Evolutionary conservation across 1,140 invertebrate species (phyloP), one percentile per base, ranked within the genome.

Genomic region (Frieseomelitta varia): DNA sequence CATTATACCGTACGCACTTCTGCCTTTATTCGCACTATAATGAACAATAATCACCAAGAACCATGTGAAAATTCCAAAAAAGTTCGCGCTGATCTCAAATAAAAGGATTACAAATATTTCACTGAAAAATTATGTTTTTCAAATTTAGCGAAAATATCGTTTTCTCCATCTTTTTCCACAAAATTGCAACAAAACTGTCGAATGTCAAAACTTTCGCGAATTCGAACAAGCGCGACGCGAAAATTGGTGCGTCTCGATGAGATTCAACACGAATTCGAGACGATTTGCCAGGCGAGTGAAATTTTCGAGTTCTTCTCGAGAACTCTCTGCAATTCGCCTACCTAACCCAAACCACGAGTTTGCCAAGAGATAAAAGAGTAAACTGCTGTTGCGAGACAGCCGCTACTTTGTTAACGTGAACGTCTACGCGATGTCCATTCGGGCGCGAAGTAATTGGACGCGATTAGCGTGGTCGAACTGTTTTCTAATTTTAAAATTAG

Each of bases 401-500:
- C 4, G 27, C 34, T 24, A 34, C 30, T 8, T 2, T 34, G 27
- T 17, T 47, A 21, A 15, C 15, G 27, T 21, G 4, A 30, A 12
- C n/a, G 19, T 30, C 27, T 1, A 10, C 17, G 4, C 72, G 39
- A 51, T 74, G 72, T 55, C 55, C 21, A 24, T 12, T 53, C 21
- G 47, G 47, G 67, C 76, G 61, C 51, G 27, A 67, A 78, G 56
- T 68, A 39, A 61, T 53, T 24, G 39, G 51, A 27, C 55, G 19
- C 56, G 58, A 75, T 81, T 67, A 61, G 73, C 39, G 39, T 4
- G 27, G n/a, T 30, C 34, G 55, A 69, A 58, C 34, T 69, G 55
- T 30, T 6, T 0, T 47, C 67, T 11, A 47, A 83, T 78, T 83
- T 69, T 47, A 83, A 83, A 78, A 47, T 10, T 78, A 76, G 81